Percentiles rank a stretch among this genome's conserved stretches.
Conservation (phyloP, 2,888 invertebrate genomes). For the Metopia argyrocephala region DNA sequence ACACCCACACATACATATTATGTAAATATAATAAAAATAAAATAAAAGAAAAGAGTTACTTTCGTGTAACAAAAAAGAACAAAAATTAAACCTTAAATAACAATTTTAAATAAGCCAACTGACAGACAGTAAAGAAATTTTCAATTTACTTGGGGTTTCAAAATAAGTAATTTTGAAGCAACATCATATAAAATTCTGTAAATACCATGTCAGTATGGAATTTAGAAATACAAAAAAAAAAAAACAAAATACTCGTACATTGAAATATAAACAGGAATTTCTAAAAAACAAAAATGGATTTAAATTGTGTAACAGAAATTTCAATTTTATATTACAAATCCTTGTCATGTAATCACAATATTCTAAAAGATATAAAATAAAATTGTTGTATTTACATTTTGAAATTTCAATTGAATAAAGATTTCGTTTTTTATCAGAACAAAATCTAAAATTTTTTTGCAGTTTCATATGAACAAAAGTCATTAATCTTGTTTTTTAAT, state of each 20-base stretch:
- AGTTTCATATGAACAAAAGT: too few relatives aligned
- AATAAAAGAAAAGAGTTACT: not conserved
- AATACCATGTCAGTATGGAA: constrained; percentile 14
- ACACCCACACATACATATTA: not conserved
- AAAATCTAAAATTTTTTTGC: too few relatives aligned
- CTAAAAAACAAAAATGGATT: constrained; percentile 4
- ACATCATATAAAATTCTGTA: constrained; percentile 42
- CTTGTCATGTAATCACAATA: constrained; percentile 10
- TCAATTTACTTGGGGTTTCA: constrained; percentile 46
- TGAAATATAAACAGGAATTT: not conserved
- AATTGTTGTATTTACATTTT: too few relatives aligned
- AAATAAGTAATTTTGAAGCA: constrained; percentile 36
- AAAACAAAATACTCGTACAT: constrained; percentile 2
- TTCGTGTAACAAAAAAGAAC: not conserved
- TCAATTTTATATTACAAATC: constrained; percentile 39
- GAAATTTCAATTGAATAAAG: too few relatives aligned
- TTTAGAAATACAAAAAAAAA: constrained; percentile 7
- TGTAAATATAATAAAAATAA: too few relatives aligned
- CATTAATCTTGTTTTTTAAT: too few relatives aligned
- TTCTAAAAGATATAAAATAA: too few relatives aligned
- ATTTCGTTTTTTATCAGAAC: too few relatives aligned
- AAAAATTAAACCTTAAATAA: not conserved
- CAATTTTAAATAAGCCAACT: not conserved
- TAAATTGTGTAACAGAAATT: constrained; percentile 30
- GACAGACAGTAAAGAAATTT: constrained; percentile 26